Conservation (phyloP, 2,888 invertebrate species). For the Cantharis flavilabris region DNA sequence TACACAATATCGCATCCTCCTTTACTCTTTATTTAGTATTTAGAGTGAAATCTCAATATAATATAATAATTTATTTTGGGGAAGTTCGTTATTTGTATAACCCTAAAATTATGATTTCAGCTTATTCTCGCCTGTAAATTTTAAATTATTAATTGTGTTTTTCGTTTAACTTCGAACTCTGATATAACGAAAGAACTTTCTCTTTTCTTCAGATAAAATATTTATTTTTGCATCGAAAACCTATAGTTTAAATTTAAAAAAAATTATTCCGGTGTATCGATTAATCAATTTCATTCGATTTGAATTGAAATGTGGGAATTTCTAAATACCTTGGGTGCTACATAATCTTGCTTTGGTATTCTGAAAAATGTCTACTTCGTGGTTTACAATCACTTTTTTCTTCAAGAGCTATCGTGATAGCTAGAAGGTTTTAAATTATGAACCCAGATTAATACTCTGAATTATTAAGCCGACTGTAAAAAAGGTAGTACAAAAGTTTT, state of each 20-base stretch:
- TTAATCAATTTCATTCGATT: neutral
- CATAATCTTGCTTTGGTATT: neutral
- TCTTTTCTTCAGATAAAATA: neutral
- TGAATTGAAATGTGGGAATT: neutral
- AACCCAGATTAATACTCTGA: neutral
- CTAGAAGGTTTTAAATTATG: neutral
- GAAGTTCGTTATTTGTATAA: no score
- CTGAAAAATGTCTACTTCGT: neutral
- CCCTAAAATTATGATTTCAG: no score
- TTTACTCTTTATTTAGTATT: no score
- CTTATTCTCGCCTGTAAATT: no score
- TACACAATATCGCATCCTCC: no score
- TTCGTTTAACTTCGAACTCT: neutral
- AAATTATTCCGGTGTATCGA: neutral
- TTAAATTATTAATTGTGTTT: no score
- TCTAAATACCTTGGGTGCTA: neutral
- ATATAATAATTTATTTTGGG: no score
- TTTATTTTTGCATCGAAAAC: neutral
- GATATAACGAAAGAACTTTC: neutral
- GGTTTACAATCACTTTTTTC: neutral
- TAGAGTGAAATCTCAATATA: no score
- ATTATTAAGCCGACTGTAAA: neutral
- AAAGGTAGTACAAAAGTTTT: neutral
- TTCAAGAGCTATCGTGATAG: neutral
- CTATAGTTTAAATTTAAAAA: neutral